These are phyloP conservation scores for Apodemia mormo DNA, from an alignment of 2,888 invertebrate species.

Conservation along the genomic window DNA sequence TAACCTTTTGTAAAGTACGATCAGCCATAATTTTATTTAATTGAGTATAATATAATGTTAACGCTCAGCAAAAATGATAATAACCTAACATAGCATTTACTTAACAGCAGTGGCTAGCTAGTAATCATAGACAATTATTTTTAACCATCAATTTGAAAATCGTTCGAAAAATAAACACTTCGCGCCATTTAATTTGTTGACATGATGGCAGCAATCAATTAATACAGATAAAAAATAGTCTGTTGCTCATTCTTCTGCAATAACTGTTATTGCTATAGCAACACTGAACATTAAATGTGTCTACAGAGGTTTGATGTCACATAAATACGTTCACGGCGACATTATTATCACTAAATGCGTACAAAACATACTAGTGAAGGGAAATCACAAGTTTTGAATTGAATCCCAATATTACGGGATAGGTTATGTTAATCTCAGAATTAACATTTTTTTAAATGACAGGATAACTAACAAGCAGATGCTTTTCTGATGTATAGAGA, in stretches of 20 bases:
- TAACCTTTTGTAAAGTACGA: conserved; percentile 19
- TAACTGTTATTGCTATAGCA: conserved; percentile 28
- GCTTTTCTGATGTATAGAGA: neutral
- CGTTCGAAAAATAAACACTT: conserved; percentile 34
- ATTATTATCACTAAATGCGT: conserved; percentile 46
- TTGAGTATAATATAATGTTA: conserved; percentile 24
- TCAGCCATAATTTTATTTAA: conserved; percentile 27
- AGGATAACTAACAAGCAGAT: conserved; percentile 4
- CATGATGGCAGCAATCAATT: conserved; percentile 42
- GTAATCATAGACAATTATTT: conserved; percentile 39
- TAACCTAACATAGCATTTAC: conserved; percentile 26
- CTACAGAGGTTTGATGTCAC: conserved; percentile 44
- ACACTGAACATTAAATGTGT: conserved; percentile 22
- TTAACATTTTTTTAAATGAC: neutral
- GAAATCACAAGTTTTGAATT: conserved; percentile 39
- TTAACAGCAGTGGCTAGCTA: conserved; percentile 31
- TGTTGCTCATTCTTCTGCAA: conserved; percentile 23
- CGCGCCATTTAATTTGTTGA: conserved; percentile 42
- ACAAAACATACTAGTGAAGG: conserved; percentile 51
- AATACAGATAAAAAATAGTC: conserved; percentile 40
- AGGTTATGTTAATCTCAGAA: neutral
- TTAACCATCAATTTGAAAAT: conserved; percentile 39
- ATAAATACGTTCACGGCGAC: conserved; percentile 58
- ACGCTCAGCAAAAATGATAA: conserved; percentile 28
- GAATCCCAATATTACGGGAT: neutral